phyloP scores from a whole-genome alignment of 2,888 invertebrate genomes.

The Pseudococcus viburni region DNA sequence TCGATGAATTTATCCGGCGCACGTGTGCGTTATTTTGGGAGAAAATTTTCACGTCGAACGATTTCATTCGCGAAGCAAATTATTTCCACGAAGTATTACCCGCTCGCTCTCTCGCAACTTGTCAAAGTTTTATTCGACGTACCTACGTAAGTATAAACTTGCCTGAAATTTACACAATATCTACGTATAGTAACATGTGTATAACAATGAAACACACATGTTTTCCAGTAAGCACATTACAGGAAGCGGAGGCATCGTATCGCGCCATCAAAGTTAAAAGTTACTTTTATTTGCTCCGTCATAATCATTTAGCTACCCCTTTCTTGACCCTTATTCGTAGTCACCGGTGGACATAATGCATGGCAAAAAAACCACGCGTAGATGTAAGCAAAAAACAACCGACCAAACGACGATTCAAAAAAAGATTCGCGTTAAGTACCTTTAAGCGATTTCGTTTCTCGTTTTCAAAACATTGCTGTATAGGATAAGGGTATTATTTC shows the following conservation, averaged over 20 bases:
- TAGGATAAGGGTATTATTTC: background rate
- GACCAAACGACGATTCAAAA: background rate
- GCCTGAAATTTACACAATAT: conserved; percentile 27
- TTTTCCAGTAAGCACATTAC: background rate
- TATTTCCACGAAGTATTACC: conserved; percentile 1
- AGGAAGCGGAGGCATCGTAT: background rate
- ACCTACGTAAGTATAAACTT: background rate
- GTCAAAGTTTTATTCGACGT: conserved; percentile 26
- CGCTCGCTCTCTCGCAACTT: background rate
- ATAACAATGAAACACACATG: conserved; percentile 39
- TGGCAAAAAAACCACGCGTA: conserved; percentile 1
- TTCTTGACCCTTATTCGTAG: background rate
- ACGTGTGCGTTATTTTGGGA: background rate
- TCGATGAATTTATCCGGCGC: background rate
- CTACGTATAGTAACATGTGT: conserved; percentile 24
- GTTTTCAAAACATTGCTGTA: background rate
- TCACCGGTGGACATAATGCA: background rate
- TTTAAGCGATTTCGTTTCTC: background rate
- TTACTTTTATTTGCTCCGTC: background rate
- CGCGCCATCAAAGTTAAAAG: conserved; percentile 17
- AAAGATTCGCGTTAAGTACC: background rate
- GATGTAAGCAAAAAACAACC: background rate
- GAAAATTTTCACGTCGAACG: background rate
- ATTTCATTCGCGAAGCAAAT: conserved; percentile 22
- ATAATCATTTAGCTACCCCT: background rate